phyloP scores from a whole-genome alignment of 2,797 vertebrate species.

The Gallinago solitaria region DNA sequence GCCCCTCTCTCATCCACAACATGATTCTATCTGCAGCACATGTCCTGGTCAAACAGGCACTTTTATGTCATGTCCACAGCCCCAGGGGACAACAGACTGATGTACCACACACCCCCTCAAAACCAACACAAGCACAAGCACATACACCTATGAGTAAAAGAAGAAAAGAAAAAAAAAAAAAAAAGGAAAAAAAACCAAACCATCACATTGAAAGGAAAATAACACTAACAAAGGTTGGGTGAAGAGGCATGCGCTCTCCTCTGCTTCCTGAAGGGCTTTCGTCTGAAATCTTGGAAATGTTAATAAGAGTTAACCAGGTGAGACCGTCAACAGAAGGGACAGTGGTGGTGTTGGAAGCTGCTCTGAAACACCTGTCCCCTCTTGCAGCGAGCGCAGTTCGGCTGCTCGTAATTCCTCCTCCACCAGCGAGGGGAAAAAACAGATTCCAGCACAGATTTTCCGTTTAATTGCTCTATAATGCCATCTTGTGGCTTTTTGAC shows the following conservation, averaged over 20 bases:
- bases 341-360: slow-evolving; percentile 15
- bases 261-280: background rate
- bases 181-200: accelerated
- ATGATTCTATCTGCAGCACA: accelerated
- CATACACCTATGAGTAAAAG: background rate
- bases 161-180: accelerated
- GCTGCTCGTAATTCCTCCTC: background rate
- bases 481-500: slow-evolving; percentile 70
- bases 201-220: background rate
- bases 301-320: slow-evolving; percentile 65
- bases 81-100: background rate
- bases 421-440: background rate
- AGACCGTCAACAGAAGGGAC: slow-evolving; percentile 53
- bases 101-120: accelerated
- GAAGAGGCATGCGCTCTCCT: background rate
- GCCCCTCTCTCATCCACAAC: background rate
- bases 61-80: background rate
- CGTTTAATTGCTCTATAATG: slow-evolving; percentile 69
- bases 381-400: background rate
- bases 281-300: slow-evolving; percentile 45
- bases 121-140: background rate
- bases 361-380: slow-evolving; percentile 23
- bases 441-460: background rate
- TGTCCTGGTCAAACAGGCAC: accelerated
- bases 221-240: background rate